A percentile compares a stretch with the other conserved stretches of the same genome.
These are phyloP conservation scores for Siderastrea siderea DNA, from an alignment of 92 coral and sea anemone genomes.

Conservation along the genomic window DNA sequence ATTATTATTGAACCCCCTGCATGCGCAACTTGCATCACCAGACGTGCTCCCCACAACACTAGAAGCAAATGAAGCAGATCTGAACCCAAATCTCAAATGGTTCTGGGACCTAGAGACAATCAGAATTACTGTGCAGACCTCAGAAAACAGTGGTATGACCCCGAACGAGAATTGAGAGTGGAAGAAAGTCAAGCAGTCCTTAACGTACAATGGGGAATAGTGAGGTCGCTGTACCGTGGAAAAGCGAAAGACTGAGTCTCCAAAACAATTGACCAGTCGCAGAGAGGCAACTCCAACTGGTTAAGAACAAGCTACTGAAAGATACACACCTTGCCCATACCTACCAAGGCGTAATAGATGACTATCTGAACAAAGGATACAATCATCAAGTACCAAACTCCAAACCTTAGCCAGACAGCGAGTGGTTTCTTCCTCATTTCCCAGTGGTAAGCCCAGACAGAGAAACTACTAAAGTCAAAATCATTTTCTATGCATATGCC, in stretches of 20 bases:
- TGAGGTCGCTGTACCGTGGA: conserved; percentile 69
- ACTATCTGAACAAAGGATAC: conserved; percentile 65
- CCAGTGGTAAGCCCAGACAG: conserved; percentile 64
- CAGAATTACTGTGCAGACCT: conserved; percentile 23
- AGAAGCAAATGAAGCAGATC: no score
- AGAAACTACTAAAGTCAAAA: conserved; percentile 43
- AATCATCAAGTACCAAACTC: conserved; percentile 44
- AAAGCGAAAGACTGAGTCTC: conserved; percentile 37
- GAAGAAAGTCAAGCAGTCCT: conserved; percentile 48
- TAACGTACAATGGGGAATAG: conserved; percentile 22
- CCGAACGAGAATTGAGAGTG: conserved; percentile 32
- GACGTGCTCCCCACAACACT: no score
- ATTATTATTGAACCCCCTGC: no score
- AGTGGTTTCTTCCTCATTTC: conserved; percentile 59
- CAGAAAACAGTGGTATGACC: conserved; percentile 29
- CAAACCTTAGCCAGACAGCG: conserved; percentile 52
- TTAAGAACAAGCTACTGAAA: conserved; percentile 41
- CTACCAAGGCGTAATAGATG: conserved; percentile 67
- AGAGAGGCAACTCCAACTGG: conserved; percentile 37
- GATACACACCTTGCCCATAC: conserved; percentile 48
- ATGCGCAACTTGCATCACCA: no score
- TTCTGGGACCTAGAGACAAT: conserved; percentile 60
- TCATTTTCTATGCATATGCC: conserved; percentile 45
- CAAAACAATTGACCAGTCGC: conserved; percentile 46
- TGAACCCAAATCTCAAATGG: conserved; percentile 24